A percentile compares a stretch with the other conserved stretches of the same genome.
These are phyloP conservation scores for Plecturocebus donacophilus DNA, from an alignment of 2,113 vertebrate genomes.

Conservation along the genomic window DNA sequence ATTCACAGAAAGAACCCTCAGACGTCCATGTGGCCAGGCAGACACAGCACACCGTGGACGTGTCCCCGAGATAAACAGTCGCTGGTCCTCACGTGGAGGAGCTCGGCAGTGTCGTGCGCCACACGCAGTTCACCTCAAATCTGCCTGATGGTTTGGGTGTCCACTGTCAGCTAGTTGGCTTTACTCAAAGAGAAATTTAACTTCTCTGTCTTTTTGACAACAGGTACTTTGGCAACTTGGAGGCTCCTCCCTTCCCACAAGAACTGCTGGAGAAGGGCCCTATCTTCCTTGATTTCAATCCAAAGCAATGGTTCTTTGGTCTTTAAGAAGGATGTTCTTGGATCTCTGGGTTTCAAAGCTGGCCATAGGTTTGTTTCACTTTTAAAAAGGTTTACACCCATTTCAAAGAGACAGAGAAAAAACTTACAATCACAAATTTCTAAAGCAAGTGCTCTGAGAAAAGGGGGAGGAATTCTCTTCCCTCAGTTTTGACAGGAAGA, in stretches of 20 bases:
- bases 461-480: background rate
- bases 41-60: no score
- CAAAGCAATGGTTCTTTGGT: background rate
- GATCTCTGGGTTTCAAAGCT: background rate
- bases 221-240: background rate
- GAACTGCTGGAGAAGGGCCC: background rate
- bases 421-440: background rate
- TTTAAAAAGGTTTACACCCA: background rate
- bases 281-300: background rate
- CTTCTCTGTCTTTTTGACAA: background rate
- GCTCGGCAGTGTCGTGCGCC: accelerated
- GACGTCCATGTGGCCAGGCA: no score
- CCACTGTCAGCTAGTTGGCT: background rate
- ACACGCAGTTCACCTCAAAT: background rate
- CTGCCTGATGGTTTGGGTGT: no score
- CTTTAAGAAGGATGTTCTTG: background rate
- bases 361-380: background rate
- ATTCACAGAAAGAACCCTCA: background rate
- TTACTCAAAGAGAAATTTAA: background rate
- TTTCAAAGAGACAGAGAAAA: background rate
- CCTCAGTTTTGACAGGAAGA: background rate
- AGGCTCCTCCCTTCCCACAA: background rate
- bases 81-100: no score
- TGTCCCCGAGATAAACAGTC: background rate
- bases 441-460: background rate